Percentiles rank a stretch among this genome's conserved stretches.
These are phyloP conservation scores for Albula glossodonta DNA, from an alignment of 2,113 vertebrate species.

Conservation along the genomic window DNA sequence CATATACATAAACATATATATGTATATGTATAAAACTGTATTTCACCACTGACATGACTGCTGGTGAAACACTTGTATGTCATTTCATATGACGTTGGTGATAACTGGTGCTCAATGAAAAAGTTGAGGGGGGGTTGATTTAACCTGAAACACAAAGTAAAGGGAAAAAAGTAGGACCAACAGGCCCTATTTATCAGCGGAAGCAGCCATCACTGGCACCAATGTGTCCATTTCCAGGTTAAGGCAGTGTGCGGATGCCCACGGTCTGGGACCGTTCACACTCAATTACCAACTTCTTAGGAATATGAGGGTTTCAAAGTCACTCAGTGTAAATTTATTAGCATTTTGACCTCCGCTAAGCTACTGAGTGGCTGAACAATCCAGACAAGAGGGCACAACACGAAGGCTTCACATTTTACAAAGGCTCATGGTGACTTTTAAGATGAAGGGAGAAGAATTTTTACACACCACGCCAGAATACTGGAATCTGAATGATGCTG, in stretches of 20 bases:
- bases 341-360: background rate
- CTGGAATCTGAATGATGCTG: conserved; percentile 40
- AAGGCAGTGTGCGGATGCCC: background rate
- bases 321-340: background rate
- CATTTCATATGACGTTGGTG: too few species aligned
- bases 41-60: too few species aligned
- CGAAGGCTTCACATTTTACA: conserved; percentile 34
- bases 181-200: background rate
- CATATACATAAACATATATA: too few species aligned
- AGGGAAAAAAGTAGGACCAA: background rate
- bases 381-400: background rate
- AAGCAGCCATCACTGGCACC: background rate
- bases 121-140: too few species aligned
- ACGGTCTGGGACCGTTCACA: background rate
- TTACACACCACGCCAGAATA: conserved; percentile 45
- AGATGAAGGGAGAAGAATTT: conserved; percentile 43
- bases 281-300: background rate
- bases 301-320: background rate
- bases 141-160: too few species aligned
- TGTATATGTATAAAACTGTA: too few species aligned
- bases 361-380: background rate
- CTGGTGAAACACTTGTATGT: too few species aligned
- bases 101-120: too few species aligned
- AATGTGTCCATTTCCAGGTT: too few species aligned
- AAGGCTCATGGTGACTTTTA: conserved; percentile 52